Evolutionary conservation across 2,888 invertebrate genomes (phyloP), one percentile per base, ranked within the genome.

Genomic region (Acrobasis consociella): DNA sequence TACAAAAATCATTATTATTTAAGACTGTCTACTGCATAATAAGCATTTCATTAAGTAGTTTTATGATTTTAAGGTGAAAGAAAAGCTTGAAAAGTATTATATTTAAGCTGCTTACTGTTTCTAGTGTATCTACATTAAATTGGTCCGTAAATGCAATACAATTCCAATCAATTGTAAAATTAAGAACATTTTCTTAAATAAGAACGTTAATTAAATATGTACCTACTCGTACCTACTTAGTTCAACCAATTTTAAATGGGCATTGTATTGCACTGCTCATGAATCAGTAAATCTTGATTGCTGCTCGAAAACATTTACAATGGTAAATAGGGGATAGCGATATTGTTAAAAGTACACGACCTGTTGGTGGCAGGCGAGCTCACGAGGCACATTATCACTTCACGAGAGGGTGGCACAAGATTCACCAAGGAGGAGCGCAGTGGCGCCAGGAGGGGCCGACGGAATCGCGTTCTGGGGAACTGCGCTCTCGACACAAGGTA

Each of bases 351-450:
- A 58, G n/a, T 16, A 46, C 49, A 49, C 55, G 63, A 63, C 56
- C 61, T 65, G 65, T 65, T 64, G 62, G 62, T 42, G 49, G 53
- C 31, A 61, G 58, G 59, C 58, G 60, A 50, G n/a, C 52, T 16
- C 49, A 49, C 49, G 51, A 39, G 46, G 46, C 51, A 56, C 42
- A 60, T 64, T 10, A 58, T 53, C 52, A 22, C 17, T 42, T 55
- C 37, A 37, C 22, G 49, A 16, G n/a, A 7, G 58, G 51, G 55
- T 51, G 55, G 52, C 62, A 58, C 52, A 49, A 58, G 60, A 61
- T 62, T 49, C 53, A 17, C 39, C 58, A 55, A 51, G 51, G 15
- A 5, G 15, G 16, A n/a, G 51, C 49, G 8, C 56, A 46, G 56
- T 22, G 56, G 56, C 56, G 56, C 46, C 55, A 39, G 39, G 56